Evolutionary conservation across 2,797 vertebrate genomes (phyloP).

Genomic region (Oreonectes daqikongensis): DNA sequence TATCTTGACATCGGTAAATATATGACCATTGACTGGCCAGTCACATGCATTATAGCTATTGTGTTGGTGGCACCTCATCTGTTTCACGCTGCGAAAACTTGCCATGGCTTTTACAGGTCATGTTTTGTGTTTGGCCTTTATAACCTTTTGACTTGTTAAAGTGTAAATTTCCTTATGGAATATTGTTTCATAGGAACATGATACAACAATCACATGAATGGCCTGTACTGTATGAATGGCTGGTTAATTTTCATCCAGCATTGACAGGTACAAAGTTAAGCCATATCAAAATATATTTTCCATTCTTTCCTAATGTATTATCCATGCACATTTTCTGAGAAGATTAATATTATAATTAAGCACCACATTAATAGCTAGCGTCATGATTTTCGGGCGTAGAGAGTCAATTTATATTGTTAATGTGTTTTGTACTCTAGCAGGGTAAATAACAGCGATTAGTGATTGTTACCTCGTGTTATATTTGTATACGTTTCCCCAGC

Average conservation of each 20-base stretch:
- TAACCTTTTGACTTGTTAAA: too few species aligned
- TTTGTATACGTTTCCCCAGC: slow-evolving; percentile 33
- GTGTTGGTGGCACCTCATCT: slow-evolving; percentile 61
- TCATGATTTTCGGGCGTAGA: background rate
- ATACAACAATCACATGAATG: background rate
- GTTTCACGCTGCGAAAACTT: slow-evolving; percentile 63
- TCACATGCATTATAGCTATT: slow-evolving; percentile 73
- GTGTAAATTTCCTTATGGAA: too few species aligned
- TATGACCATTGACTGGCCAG: slow-evolving; percentile 70
- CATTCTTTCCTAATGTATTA: background rate
- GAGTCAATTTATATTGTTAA: slow-evolving; percentile 12
- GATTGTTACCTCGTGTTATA: slow-evolving; percentile 44
- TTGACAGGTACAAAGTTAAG: background rate
- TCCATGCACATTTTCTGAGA: background rate
- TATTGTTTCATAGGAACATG: background rate
- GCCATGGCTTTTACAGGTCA: background rate
- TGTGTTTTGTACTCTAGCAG: slow-evolving; percentile 11
- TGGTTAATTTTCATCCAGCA: background rate
- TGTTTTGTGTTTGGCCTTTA: background rate
- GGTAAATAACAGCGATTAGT: slow-evolving; percentile 33
- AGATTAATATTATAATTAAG: slow-evolving; percentile 14
- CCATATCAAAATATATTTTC: background rate
- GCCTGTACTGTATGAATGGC: background rate
- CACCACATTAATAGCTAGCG: background rate
- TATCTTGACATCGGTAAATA: slow-evolving; percentile 69